phyloP scores from a whole-genome alignment of 2,888 invertebrate genomes.

The Cosmia trapezina region DNA sequence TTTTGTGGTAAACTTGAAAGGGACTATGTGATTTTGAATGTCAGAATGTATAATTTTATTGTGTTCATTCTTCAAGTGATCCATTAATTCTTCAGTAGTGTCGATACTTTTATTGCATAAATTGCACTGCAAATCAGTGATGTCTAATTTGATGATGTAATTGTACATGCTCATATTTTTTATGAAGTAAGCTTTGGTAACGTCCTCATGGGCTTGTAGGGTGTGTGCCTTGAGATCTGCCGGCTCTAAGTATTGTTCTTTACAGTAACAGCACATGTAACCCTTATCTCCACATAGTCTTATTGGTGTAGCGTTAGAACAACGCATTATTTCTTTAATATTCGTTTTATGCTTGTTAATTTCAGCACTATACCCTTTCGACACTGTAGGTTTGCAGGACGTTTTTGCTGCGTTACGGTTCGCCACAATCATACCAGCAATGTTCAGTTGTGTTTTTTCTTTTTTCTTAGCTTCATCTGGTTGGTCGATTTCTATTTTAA shows the following conservation, averaged over 20 bases:
- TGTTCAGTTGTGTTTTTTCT: constrained; percentile 50
- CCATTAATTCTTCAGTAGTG: constrained; percentile 64
- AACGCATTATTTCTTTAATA: constrained; percentile 69
- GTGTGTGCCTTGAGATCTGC: constrained; percentile 76
- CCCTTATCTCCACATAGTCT: constrained; percentile 69
- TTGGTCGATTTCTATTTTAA: constrained; percentile 19
- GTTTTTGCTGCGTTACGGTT: not conserved
- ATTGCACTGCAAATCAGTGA: constrained; percentile 72
- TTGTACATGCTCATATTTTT: constrained; percentile 50
- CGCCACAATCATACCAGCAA: constrained; percentile 13
- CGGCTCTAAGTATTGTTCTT: constrained; percentile 62
- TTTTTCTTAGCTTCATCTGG: not conserved
- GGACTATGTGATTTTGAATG: constrained; percentile 74
- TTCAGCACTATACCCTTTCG: constrained; percentile 36
- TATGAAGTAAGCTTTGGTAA: constrained; percentile 59
- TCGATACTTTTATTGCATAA: constrained; percentile 65
- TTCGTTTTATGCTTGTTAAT: constrained; percentile 72
- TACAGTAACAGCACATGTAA: constrained; percentile 75
- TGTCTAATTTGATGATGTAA: constrained; percentile 70
- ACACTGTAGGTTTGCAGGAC: not conserved
- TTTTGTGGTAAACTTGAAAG: constrained; percentile 59
- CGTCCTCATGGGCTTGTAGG: constrained; percentile 62
- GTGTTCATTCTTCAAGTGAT: constrained; percentile 70
- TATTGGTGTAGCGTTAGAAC: constrained; percentile 79
- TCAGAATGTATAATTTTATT: constrained; percentile 65